A percentile compares a stretch with the other conserved stretches of the same genome.
phyloP scores from a whole-genome alignment of 2,797 vertebrate species.

The Steatocranus sp. region DNA sequence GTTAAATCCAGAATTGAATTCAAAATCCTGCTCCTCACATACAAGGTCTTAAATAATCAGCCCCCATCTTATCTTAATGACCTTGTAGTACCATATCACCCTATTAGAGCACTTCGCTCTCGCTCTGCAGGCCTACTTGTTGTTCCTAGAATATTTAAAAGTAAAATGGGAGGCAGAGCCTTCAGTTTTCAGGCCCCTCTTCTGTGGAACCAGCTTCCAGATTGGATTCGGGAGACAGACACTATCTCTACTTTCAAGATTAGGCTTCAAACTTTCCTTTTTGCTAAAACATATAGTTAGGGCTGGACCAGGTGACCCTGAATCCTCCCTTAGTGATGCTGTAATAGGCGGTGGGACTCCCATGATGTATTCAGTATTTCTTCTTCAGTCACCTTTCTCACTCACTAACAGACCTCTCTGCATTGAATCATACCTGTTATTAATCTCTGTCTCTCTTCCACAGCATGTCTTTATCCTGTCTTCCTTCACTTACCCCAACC shows the following conservation, averaged over 20 bases:
- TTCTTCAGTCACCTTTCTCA: too few species aligned
- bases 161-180: neutral
- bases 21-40: neutral
- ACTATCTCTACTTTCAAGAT: neutral
- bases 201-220: neutral
- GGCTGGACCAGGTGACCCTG: too few species aligned
- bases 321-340: too few species aligned
- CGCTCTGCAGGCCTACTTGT: rapidly evolving
- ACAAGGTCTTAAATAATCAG: rapidly evolving
- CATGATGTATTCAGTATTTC: neutral
- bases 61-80: neutral
- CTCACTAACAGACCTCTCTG: too few species aligned
- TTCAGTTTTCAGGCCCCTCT: neutral
- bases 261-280: neutral
- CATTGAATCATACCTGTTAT: too few species aligned
- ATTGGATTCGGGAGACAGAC: neutral
- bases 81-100: neutral
- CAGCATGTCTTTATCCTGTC: neutral
- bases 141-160: neutral
- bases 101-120: rapidly evolving
- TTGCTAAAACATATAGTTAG: rapidly evolving
- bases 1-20: neutral
- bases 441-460: neutral
- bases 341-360: rapidly evolving
- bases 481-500: neutral